phyloP scores from a whole-genome alignment of 2,888 invertebrate species.

The Eutolmus rufibarbis region DNA sequence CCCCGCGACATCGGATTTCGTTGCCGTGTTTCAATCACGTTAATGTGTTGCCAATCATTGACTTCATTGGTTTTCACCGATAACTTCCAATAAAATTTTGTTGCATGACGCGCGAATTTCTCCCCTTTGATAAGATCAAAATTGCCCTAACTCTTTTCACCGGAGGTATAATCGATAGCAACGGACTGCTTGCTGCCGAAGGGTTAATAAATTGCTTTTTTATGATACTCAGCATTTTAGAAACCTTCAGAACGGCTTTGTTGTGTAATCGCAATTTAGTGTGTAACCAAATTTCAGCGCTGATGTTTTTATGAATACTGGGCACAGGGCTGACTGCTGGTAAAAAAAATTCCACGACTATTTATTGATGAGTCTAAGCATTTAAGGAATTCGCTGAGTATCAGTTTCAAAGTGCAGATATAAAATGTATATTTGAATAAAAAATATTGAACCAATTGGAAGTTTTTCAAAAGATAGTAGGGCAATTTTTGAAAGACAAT shows the following conservation, averaged over 20 bases:
- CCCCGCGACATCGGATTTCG: background rate
- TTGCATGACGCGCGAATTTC: constrained; percentile 36
- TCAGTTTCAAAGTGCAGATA: too few relatives aligned
- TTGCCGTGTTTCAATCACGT: background rate
- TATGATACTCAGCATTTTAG: background rate
- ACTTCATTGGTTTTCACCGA: constrained; percentile 1
- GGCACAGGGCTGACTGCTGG: background rate
- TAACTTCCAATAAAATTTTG: constrained; percentile 44
- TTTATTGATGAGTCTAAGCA: background rate
- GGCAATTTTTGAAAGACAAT: too few relatives aligned
- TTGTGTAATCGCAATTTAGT: background rate
- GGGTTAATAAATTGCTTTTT: background rate
- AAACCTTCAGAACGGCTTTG: background rate
- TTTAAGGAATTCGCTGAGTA: background rate
- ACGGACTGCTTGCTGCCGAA: background rate
- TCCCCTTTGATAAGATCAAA: constrained; percentile 32
- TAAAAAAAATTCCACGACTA: background rate
- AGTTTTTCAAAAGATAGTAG: too few relatives aligned
- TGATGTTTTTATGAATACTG: background rate
- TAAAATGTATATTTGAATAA: too few relatives aligned
- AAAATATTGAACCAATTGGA: too few relatives aligned
- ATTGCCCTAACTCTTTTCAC: background rate
- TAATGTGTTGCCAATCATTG: constrained; percentile 35
- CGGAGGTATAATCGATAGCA: constrained; percentile 14
- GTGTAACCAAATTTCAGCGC: background rate